phyloP scores from a whole-genome alignment of 2,888 invertebrate genomes.

The Yponomeuta evonymella region DNA sequence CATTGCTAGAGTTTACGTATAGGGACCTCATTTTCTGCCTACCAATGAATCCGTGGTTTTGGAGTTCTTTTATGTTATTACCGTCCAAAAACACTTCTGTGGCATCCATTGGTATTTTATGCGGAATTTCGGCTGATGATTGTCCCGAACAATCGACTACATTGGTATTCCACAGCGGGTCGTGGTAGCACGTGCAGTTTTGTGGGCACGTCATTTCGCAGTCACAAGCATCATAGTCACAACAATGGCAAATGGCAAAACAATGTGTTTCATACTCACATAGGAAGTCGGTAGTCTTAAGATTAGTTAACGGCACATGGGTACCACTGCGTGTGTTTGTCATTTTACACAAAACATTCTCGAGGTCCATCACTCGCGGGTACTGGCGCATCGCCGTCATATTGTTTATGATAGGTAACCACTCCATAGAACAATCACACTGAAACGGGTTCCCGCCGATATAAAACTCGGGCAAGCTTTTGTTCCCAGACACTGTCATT shows the following conservation, averaged over 20 bases:
- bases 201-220: slow-evolving; percentile 97
- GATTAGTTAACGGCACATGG: slow-evolving; percentile 84
- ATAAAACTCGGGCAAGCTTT: slow-evolving; percentile 90
- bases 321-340: slow-evolving; percentile 88
- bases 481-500: slow-evolving; percentile 82
- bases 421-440: slow-evolving; percentile 97
- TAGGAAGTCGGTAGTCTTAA: slow-evolving; percentile 89
- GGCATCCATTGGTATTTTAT: slow-evolving; percentile 94
- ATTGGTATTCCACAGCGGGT: slow-evolving; percentile 94
- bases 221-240: slow-evolving; percentile 96
- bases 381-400: slow-evolving; percentile 88
- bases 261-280: slow-evolving; percentile 95
- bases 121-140: slow-evolving; percentile 85
- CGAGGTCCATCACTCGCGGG: slow-evolving; percentile 91
- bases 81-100: slow-evolving; percentile 95
- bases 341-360: slow-evolving; percentile 91
- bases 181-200: slow-evolving; percentile 96
- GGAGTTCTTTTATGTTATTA: slow-evolving; percentile 88
- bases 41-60: slow-evolving; percentile 92
- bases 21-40: slow-evolving; percentile 91
- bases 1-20: slow-evolving; percentile 89
- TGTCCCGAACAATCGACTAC: slow-evolving; percentile 93
- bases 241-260: slow-evolving; percentile 95
- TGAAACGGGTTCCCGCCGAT: slow-evolving; percentile 95
- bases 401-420: slow-evolving; percentile 93